Base-by-base conservation (phyloP, 2,888 invertebrate species). In the Frankliniella intonsa region DNA sequence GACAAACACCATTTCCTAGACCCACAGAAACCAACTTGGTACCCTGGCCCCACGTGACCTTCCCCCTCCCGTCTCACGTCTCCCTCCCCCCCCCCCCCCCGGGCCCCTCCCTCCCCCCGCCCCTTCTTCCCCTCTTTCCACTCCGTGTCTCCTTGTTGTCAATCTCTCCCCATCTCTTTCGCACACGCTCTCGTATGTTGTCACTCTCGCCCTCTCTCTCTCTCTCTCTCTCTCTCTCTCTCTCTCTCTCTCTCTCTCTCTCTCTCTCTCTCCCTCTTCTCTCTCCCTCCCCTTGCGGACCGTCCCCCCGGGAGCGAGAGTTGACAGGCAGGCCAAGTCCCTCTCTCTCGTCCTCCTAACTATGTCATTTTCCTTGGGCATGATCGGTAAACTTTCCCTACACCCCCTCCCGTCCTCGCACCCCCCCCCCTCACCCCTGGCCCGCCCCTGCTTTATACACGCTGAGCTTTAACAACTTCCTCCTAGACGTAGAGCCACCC, bases 201-300 rank as follows among this genome's bases (percentile, higher is more conserved):
- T 81, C 81, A 81, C 83, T 82, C 81, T 81, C 83, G 82, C 81
- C 82, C 83, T 82, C 82, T 27, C 81, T 80, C 82, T 83, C 81
- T 82, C 82, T 82, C 80, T 81, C 83, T 80, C 83, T 83, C 83
- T 82, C 82, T 80, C 82, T 25, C 80, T 80, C 81, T 81, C 82
- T 81, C 81, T 82, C 83, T 83, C 82, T 82, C 82, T 80, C 83
- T 82, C 80, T 50, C 82, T 55, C 65, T 50, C 82, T 19, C 50
- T 76, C 81, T 80, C 82, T 80, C 51, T 82, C 82, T 25, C 65
- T 80, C 50, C 80, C 49, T 50, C 81, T 49, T 80, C 69, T 82
- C 38, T 81, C 80, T 83, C 80, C 22, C 82, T 82, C 62, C 27
- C 80, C 81, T 65, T 80, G 69, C 19, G 19, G 1, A 19, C 27